phyloP scores from a whole-genome alignment of 1,140 invertebrate genomes.

The Dendroctonus valens region DNA sequence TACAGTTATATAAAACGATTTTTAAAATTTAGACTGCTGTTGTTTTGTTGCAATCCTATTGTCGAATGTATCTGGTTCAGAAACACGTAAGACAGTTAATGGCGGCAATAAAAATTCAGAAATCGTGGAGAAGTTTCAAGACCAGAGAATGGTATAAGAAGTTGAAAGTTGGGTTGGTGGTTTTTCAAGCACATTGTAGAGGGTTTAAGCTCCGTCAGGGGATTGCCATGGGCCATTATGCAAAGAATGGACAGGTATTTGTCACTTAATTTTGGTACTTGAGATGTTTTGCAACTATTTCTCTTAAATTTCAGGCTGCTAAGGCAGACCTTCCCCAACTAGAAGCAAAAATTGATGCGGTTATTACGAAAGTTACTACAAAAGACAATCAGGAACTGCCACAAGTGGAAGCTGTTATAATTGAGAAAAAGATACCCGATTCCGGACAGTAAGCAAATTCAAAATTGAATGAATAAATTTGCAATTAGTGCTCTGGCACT shows the following conservation, averaged over 20 bases:
- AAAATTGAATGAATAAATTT: no score
- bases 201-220: slow-evolving; percentile 61
- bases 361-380: no score
- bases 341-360: no score
- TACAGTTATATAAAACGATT: background rate
- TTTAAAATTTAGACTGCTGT: slow-evolving; percentile 57
- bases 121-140: slow-evolving; percentile 68
- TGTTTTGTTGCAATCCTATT: slow-evolving; percentile 75
- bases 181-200: slow-evolving; percentile 71
- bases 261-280: no score
- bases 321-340: no score
- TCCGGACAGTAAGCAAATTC: no score
- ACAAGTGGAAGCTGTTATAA: no score
- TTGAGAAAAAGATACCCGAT: no score
- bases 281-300: no score
- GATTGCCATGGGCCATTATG: slow-evolving; percentile 43
- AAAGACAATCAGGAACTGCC: no score
- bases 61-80: slow-evolving; percentile 63
- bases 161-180: slow-evolving; percentile 59
- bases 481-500: no score
- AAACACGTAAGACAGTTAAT: slow-evolving; percentile 52
- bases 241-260: slow-evolving; percentile 40
- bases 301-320: no score
- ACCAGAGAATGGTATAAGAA: slow-evolving; percentile 66
- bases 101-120: slow-evolving; percentile 75